Conservation (phyloP, 2,797 vertebrate genomes). For the Fistularia commersonii region DNA sequence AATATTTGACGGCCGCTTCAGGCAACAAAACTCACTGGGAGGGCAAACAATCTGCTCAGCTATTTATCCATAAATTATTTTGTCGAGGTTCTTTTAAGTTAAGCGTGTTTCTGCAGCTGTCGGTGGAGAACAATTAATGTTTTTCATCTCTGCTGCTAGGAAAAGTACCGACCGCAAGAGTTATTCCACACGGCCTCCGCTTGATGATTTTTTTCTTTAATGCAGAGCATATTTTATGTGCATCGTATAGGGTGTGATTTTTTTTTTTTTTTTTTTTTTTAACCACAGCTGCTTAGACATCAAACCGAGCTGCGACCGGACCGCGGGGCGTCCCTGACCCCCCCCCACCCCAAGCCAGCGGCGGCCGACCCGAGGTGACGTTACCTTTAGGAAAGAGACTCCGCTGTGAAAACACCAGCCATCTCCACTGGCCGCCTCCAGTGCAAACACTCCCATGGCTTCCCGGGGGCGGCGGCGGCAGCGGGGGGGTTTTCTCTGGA, state of each 20-base stretch:
- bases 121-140: constrained; percentile 16
- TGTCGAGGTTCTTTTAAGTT: constrained; percentile 18
- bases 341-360: constrained; percentile 19
- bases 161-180: constrained; percentile 3
- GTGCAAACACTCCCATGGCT: constrained; percentile 66
- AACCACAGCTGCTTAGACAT: constrained; percentile 29
- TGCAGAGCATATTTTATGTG: constrained; percentile 1
- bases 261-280: constrained; percentile 4
- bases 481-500: not conserved
- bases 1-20: constrained; percentile 30
- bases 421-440: constrained; percentile 63
- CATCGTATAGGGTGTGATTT: constrained; percentile 2
- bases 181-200: constrained; percentile 10
- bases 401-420: constrained; percentile 67
- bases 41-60: constrained; percentile 33
- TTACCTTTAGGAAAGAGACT: constrained; percentile 72
- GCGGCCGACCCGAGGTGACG: constrained; percentile 58
- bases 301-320: constrained; percentile 42
- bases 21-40: constrained; percentile 33
- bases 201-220: constrained; percentile 3
- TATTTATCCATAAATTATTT: constrained; percentile 45
- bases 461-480: constrained; percentile 46
- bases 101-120: constrained; percentile 13
- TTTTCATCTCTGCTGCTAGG: constrained; percentile 3
- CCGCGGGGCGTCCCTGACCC: constrained; percentile 35